Conservation (phyloP, 1,140 invertebrate species). For the Magallana angulata region DNA sequence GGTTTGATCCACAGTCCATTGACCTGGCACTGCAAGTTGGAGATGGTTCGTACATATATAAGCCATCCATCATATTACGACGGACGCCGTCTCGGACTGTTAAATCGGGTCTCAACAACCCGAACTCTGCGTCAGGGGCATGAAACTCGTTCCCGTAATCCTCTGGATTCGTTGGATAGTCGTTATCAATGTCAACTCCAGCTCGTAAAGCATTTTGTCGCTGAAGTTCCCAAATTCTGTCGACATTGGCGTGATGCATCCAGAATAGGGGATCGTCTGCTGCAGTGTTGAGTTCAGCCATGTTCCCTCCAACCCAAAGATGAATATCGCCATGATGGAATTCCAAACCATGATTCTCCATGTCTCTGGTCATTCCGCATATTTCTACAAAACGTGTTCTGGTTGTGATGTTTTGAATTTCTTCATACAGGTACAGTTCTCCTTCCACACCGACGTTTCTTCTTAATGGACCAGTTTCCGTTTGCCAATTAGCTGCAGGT, state of each 20-base stretch:
- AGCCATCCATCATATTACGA: conserved; percentile 53
- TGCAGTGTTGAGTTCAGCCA: conserved; percentile 71
- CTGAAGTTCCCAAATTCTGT: conserved; percentile 55
- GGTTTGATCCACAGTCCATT: conserved; percentile 63
- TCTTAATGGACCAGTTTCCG: conserved; percentile 46
- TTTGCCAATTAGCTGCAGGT: conserved; percentile 42
- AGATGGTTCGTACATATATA: conserved; percentile 65
- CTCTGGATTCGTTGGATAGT: conserved; percentile 61
- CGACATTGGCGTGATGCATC: conserved; percentile 56
- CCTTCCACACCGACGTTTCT: conserved; percentile 47
- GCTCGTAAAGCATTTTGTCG: conserved; percentile 39
- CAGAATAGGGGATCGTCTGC: conserved; percentile 53
- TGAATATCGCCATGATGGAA: conserved; percentile 71
- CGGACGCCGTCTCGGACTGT: conserved; percentile 62
- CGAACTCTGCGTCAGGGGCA: conserved; percentile 41
- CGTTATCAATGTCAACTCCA: conserved; percentile 44
- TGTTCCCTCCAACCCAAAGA: conserved; percentile 72
- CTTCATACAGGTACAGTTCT: conserved; percentile 55
- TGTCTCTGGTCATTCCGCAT: not conserved
- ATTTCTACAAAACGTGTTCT: conserved; percentile 40
- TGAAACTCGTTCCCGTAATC: conserved; percentile 50
- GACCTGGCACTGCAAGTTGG: conserved; percentile 61
- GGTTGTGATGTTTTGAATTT: conserved; percentile 55
- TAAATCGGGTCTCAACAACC: conserved; percentile 31
- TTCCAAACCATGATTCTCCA: conserved; percentile 60